A percentile compares a stretch with the other conserved stretches of the same genome.
phyloP scores from a whole-genome alignment of 1,140 invertebrate genomes.

The Zaprionus taronus region DNA sequence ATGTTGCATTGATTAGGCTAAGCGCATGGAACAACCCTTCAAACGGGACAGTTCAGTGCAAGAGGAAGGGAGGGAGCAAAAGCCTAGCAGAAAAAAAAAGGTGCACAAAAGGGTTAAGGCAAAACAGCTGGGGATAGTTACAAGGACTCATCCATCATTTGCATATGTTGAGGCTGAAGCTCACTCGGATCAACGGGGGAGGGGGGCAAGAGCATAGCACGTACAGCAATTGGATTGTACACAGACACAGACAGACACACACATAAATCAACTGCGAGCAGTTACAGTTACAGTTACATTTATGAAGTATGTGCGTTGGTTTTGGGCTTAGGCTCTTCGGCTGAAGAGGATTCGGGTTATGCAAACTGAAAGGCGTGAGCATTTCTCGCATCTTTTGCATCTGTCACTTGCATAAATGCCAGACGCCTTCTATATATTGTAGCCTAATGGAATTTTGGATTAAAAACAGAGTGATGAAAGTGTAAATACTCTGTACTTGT shows the following conservation, averaged over 20 bases:
- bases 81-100: constrained; percentile 13
- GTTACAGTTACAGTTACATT: constrained; percentile 47
- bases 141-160: constrained; percentile 68
- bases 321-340: constrained; percentile 13
- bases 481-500: background rate
- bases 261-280: constrained; percentile 61
- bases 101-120: constrained; percentile 55
- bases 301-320: constrained; percentile 35
- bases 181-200: background rate
- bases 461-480: background rate
- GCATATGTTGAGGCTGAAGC: constrained; percentile 51
- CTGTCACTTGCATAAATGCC: constrained; percentile 19
- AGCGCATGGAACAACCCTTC: constrained; percentile 40
- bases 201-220: constrained; percentile 14
- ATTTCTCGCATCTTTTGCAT: constrained; percentile 7
- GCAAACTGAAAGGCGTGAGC: background rate
- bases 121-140: constrained; percentile 48
- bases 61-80: background rate
- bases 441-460: constrained; percentile 13
- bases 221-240: constrained; percentile 47
- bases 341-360: background rate
- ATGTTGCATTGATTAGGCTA: constrained; percentile 61
- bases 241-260: constrained; percentile 32
- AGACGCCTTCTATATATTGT: constrained; percentile 1
- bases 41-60: constrained; percentile 23